These are phyloP conservation scores for Tholera decimalis DNA, from an alignment of 2,888 invertebrate genomes.

Conservation along the genomic window DNA sequence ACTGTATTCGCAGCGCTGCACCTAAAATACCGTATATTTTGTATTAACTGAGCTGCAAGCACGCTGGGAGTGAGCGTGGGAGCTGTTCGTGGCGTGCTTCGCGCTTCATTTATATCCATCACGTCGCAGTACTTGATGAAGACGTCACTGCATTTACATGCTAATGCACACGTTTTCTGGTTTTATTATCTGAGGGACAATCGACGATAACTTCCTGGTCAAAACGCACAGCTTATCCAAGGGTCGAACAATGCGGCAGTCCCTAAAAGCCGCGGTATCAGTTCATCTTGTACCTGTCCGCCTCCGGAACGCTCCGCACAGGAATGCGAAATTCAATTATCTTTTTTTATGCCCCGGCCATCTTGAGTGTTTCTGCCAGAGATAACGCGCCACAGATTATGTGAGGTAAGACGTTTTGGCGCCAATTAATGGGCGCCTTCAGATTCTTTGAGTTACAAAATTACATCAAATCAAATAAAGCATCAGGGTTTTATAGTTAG, in stretches of 20 bases:
- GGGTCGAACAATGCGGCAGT: slow-evolving; percentile 49
- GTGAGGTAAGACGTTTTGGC: slow-evolving; percentile 50
- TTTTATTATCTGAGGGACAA: slow-evolving; percentile 25
- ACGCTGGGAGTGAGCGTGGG: slow-evolving; percentile 27
- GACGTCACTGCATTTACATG: slow-evolving; percentile 34
- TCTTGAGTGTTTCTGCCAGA: slow-evolving; percentile 57
- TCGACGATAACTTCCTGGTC: slow-evolving; percentile 32
- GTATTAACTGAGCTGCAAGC: slow-evolving; percentile 34
- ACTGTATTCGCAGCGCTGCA: slow-evolving; percentile 28
- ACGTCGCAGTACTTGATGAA: slow-evolving; percentile 41
- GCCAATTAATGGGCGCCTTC: slow-evolving; percentile 46
- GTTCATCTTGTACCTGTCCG: slow-evolving; percentile 58
- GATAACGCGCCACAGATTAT: slow-evolving; percentile 52
- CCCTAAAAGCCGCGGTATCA: slow-evolving; percentile 38
- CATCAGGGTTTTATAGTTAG: slow-evolving; percentile 3
- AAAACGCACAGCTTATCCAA: slow-evolving; percentile 26
- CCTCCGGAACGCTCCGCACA: slow-evolving; percentile 53
- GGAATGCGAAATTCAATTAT: slow-evolving; percentile 71
- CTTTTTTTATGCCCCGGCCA: slow-evolving; percentile 65
- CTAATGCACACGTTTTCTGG: slow-evolving; percentile 41
- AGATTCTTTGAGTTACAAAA: not conserved
- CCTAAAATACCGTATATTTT: slow-evolving; percentile 20
- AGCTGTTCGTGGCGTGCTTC: slow-evolving; percentile 29
- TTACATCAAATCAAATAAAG: slow-evolving; percentile 23
- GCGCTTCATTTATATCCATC: slow-evolving; percentile 46